phyloP scores from a whole-genome alignment of 1,140 invertebrate species.

The Penaeus japonicus region DNA sequence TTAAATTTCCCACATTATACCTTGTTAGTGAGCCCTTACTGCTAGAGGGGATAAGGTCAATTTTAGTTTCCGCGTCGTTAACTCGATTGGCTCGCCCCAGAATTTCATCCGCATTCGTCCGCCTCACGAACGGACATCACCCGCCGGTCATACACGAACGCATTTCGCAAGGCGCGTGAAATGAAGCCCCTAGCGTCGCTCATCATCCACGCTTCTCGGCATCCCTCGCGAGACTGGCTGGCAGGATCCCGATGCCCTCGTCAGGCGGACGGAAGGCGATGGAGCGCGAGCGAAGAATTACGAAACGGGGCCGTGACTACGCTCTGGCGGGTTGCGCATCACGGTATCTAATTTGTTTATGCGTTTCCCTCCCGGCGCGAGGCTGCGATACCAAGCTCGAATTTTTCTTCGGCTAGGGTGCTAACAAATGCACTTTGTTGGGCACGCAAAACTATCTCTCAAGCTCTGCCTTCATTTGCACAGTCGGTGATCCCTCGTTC shows the following conservation, averaged over 20 bases:
- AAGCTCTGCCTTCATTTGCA: too few relatives aligned
- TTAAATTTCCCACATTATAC: slow-evolving; percentile 42
- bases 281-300: slow-evolving; percentile 24
- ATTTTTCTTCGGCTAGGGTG: neutral
- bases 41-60: slow-evolving; percentile 41
- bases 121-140: neutral
- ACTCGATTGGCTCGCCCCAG: slow-evolving; percentile 32
- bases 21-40: slow-evolving; percentile 43
- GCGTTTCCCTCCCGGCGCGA: slow-evolving; percentile 29
- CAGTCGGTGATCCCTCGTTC: too few relatives aligned
- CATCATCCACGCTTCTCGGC: too few relatives aligned
- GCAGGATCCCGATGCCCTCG: too few relatives aligned
- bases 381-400: neutral
- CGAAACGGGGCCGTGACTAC: slow-evolving; percentile 13
- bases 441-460: neutral
- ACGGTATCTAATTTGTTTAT: slow-evolving; percentile 47
- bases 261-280: slow-evolving; percentile 4
- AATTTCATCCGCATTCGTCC: neutral
- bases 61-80: slow-evolving; percentile 45
- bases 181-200: too few relatives aligned
- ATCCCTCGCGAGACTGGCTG: too few relatives aligned
- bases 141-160: neutral
- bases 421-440: slow-evolving; percentile 33
- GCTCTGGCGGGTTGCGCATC: slow-evolving; percentile 30
- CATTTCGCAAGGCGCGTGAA: too few relatives aligned